A percentile compares a stretch with the other conserved stretches of the same genome.
These are phyloP conservation scores for Rhea americana DNA, from an alignment of 2,113 vertebrate species.

Conservation along the genomic window DNA sequence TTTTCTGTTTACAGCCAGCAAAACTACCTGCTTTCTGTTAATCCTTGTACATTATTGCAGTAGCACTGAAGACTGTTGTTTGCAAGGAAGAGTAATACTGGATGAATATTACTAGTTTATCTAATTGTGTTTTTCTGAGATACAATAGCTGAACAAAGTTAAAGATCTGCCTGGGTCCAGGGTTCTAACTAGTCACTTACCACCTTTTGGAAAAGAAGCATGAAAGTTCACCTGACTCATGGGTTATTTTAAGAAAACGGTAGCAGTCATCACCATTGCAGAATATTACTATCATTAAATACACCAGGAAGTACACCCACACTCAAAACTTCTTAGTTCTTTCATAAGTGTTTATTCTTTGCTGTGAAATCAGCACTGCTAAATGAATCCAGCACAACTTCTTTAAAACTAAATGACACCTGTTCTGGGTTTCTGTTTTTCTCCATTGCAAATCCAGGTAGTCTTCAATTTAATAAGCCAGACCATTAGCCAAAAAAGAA, in stretches of 20 bases:
- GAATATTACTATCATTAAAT: not conserved
- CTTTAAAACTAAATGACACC: not conserved
- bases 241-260: not conserved
- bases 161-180: not conserved
- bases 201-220: not conserved
- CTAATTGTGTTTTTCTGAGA: not conserved
- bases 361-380: not conserved
- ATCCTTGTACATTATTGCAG: not conserved
- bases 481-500: conserved; percentile 7
- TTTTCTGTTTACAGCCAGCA: not conserved
- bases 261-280: not conserved
- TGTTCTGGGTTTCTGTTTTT: conserved; percentile 21
- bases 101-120: not conserved
- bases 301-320: not conserved
- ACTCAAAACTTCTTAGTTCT: not conserved
- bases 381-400: not conserved
- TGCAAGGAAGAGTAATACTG: not conserved
- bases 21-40: not conserved
- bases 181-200: not conserved
- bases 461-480: conserved; percentile 16
- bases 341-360: not conserved
- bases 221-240: not conserved
- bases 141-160: not conserved
- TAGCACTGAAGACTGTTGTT: not conserved
- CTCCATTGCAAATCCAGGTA: not conserved